phyloP scores from a whole-genome alignment of 2,888 invertebrate genomes.

The Petrolisthes manimaculis region DNA sequence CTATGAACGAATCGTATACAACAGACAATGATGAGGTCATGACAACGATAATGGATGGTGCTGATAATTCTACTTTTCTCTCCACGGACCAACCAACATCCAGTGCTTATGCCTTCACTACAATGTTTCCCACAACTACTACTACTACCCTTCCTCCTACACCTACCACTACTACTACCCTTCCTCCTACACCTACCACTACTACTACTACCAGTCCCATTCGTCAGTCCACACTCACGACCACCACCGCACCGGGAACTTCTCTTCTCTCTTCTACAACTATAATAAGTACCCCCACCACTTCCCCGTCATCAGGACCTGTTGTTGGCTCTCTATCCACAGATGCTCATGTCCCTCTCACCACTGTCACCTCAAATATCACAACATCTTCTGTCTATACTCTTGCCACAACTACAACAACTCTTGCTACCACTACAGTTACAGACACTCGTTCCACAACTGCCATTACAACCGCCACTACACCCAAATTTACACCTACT shows the following conservation, averaged over 20 bases:
- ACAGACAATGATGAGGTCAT: too few relatives aligned
- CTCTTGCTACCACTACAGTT: neutral
- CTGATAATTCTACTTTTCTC: neutral
- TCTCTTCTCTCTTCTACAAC: too few relatives aligned
- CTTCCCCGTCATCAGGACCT: too few relatives aligned
- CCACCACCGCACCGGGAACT: too few relatives aligned
- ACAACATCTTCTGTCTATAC: neutral
- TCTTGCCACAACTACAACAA: conserved; percentile 8
- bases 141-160: neutral
- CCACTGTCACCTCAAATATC: neutral
- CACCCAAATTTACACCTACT: neutral
- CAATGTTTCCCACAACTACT: neutral
- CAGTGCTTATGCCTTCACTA: neutral
- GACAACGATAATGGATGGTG: too few relatives aligned
- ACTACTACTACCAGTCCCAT: neutral
- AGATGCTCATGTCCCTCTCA: neutral
- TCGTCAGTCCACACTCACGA: too few relatives aligned
- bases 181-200: neutral
- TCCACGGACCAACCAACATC: neutral
- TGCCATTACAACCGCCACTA: neutral
- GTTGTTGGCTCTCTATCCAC: too few relatives aligned
- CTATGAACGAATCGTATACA: too few relatives aligned
- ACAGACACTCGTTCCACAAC: neutral
- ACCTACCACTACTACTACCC: neutral
- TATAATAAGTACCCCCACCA: too few relatives aligned